Conservation (phyloP, 1,140 invertebrate genomes). For the Nymphalis io region DNA sequence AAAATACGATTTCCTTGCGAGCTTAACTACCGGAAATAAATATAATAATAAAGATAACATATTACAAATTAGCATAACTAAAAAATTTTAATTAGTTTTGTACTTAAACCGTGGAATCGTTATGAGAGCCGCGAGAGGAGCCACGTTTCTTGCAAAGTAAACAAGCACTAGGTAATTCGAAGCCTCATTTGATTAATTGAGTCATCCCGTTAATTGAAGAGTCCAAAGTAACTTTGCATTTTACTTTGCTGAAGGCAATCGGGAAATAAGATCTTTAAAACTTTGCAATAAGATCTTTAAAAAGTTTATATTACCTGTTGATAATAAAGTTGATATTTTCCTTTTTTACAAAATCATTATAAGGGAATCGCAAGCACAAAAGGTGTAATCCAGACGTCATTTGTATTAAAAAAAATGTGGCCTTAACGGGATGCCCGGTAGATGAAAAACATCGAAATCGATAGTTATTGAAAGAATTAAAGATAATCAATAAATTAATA, state of each 20-base stretch:
- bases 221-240: constrained; percentile 28
- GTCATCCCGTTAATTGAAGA: constrained; percentile 36
- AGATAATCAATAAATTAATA: too few species aligned
- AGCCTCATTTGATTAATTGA: constrained; percentile 32
- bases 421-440: too few species aligned
- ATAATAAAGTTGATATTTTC: background rate
- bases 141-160: constrained; percentile 27
- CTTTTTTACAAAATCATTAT: background rate
- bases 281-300: constrained; percentile 19
- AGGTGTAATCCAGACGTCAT: too few species aligned
- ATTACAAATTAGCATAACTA: background rate
- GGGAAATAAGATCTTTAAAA: constrained; percentile 25
- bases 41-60: background rate
- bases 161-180: constrained; percentile 37
- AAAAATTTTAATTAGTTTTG: background rate
- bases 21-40: too few species aligned
- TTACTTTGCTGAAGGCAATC: constrained; percentile 20
- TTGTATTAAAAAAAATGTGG: too few species aligned
- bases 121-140: too few species aligned
- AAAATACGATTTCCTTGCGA: too few species aligned
- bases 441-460: too few species aligned
- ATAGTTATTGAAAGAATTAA: too few species aligned
- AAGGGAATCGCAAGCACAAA: background rate
- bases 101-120: constrained; percentile 11
- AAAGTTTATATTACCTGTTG: constrained; percentile 6